These are phyloP conservation scores for Fistularia commersonii DNA, from an alignment of 2,797 vertebrate species.

Conservation along the genomic window DNA sequence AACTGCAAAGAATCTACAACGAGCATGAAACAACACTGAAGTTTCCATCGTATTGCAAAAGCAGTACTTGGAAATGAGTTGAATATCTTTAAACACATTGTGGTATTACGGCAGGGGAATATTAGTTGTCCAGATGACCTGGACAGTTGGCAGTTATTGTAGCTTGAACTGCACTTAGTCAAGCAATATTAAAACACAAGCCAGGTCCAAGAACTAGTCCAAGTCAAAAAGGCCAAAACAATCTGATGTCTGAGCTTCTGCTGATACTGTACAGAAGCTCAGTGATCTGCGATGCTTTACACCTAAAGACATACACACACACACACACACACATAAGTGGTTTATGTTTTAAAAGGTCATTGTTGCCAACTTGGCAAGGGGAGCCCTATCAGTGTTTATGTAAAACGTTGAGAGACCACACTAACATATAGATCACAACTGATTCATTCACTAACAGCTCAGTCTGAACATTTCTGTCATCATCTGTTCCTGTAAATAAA, in stretches of 20 bases:
- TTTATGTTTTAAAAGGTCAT: conserved; percentile 61
- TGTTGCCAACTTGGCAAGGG: conserved; percentile 28
- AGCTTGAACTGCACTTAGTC: conserved; percentile 24
- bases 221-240: conserved; percentile 33
- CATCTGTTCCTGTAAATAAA: conserved; percentile 37
- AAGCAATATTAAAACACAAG: conserved; percentile 28
- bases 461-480: conserved; percentile 36
- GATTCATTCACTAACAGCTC: conserved; percentile 55
- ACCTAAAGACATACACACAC: conserved; percentile 18
- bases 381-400: conserved; percentile 51
- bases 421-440: conserved; percentile 51
- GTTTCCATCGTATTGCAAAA: conserved; percentile 47
- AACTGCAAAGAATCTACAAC: conserved; percentile 46
- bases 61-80: conserved; percentile 44
- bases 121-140: conserved; percentile 48
- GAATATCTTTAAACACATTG: conserved; percentile 51
- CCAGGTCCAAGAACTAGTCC: conserved; percentile 37
- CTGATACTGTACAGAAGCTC: conserved; percentile 41
- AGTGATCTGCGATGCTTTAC: conserved; percentile 19
- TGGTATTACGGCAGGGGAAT: conserved; percentile 48
- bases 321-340: conserved; percentile 22
- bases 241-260: conserved; percentile 43
- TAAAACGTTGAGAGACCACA: conserved; percentile 13
- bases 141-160: conserved; percentile 32
- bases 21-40: conserved; percentile 33